These are phyloP conservation scores for Peromyscus aztecus DNA, from an alignment of 2,797 vertebrate species.

Conservation along the genomic window DNA sequence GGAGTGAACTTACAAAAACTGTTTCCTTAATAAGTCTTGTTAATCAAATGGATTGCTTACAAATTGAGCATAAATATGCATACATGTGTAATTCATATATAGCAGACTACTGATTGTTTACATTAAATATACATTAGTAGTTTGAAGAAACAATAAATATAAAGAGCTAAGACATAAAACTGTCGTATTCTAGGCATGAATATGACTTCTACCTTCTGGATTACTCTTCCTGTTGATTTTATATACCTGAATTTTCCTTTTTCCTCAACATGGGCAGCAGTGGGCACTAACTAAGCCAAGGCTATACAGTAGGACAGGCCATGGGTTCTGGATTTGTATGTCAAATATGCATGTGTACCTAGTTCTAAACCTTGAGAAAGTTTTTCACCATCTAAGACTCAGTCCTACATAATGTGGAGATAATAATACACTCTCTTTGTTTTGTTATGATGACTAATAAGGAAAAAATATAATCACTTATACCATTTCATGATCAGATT, in stretches of 20 bases:
- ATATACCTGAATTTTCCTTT: not conserved
- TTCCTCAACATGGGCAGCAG: too few relatives aligned
- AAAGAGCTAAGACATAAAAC: not conserved
- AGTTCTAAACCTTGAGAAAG: not conserved
- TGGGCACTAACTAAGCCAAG: not conserved
- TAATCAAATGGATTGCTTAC: constrained; percentile 39
- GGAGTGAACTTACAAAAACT: constrained; percentile 48
- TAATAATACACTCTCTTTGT: not conserved
- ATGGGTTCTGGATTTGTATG: not conserved
- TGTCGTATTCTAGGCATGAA: not conserved
- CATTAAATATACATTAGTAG: not conserved
- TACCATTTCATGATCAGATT: not conserved
- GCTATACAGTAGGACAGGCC: not conserved
- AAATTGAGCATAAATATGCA: constrained; percentile 33
- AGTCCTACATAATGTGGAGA: not conserved
- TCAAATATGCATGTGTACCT: not conserved
- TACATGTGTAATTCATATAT: not conserved
- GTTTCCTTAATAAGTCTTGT: constrained; percentile 56
- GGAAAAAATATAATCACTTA: not conserved
- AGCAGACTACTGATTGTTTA: not conserved
- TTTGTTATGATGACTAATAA: not conserved
- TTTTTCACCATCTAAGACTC: not conserved
- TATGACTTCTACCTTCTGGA: not conserved
- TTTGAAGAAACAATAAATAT: constrained; percentile 53
- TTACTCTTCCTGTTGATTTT: not conserved